Conservation (phyloP, 2,797 vertebrate genomes). For the Spea hammondii region DNA sequence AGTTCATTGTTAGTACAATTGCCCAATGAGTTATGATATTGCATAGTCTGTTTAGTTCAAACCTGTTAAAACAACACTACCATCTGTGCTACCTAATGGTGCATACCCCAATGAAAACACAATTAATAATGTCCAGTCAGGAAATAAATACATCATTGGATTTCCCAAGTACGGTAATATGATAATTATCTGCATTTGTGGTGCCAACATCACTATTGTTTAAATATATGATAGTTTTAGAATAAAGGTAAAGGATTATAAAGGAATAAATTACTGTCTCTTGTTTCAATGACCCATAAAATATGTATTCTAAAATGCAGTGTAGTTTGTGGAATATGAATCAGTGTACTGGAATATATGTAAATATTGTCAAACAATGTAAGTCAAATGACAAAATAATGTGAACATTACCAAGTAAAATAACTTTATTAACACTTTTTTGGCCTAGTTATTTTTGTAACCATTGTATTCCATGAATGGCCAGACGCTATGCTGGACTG, state of each 20-base stretch:
- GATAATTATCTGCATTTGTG: neutral
- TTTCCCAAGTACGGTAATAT: too few relatives aligned
- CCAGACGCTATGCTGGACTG: too few relatives aligned
- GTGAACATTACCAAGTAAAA: neutral
- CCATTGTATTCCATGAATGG: too few relatives aligned
- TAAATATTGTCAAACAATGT: neutral
- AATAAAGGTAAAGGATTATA: neutral
- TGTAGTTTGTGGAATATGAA: neutral
- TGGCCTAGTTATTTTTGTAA: neutral
- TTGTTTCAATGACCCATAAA: neutral
- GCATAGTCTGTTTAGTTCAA: neutral
- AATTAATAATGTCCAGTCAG: neutral
- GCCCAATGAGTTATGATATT: neutral
- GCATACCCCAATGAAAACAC: neutral
- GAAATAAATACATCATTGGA: neutral
- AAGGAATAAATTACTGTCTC: neutral
- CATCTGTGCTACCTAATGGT: slow-evolving; percentile 3
- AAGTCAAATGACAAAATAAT: neutral
- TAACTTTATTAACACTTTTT: neutral
- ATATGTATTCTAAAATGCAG: neutral
- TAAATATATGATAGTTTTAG: neutral
- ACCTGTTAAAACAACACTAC: neutral
- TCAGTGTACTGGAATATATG: neutral
- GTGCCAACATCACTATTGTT: neutral
- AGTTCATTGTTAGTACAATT: neutral